Base-by-base conservation (phyloP, 2,888 invertebrate genomes). In the Orchestes rusci region DNA sequence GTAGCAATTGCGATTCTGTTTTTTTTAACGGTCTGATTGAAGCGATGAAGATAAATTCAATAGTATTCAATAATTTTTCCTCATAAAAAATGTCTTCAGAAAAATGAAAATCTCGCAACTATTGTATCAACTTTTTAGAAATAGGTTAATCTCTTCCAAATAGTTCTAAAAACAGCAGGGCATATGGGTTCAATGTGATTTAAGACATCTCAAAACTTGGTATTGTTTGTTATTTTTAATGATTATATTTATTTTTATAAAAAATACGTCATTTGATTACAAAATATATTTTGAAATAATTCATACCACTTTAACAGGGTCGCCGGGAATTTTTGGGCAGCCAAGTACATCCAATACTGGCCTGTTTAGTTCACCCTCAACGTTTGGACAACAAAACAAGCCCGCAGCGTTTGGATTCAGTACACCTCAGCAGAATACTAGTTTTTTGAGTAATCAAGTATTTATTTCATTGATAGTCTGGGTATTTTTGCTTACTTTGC, bases 321-420 rank as follows among this genome's bases (percentile, higher is more conserved):
- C 48, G 4, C 36, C 28, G 15, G 37, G 45, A 2, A 33, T 51
- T 2, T 51, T 51, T 40, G 51, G 48, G 27, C 51, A 51, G 35
- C 40, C 43, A 18, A 32, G 45, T 1, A 4, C 48, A 2, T 33
- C 39, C 17, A 68, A 72, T 15, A 72, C 77, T 3, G 73, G 77
- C 1, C 70, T 86, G 4, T 87, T 86, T 57, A 81, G 82, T 0
- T 74, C 67, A 56, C 57, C 76, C 54, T 65, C 73, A 8, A 68
- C 74, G 3, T 76, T 76, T 59, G 73, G 76, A 2, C 74, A 74
- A 53, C 65, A 71, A 39, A 70, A 66, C 51, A 74, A 74, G 56
- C 67, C 75, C 4, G 59, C 72, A 60, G 76, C 77, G 3, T 82
- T 82, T 56, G 71, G 71, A 1, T 80, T 80, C 57, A 77, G 78